A percentile compares a stretch with the other conserved stretches of the same genome.
Conservation (phyloP, 2,888 invertebrate species). For the Vanessa cardui region DNA sequence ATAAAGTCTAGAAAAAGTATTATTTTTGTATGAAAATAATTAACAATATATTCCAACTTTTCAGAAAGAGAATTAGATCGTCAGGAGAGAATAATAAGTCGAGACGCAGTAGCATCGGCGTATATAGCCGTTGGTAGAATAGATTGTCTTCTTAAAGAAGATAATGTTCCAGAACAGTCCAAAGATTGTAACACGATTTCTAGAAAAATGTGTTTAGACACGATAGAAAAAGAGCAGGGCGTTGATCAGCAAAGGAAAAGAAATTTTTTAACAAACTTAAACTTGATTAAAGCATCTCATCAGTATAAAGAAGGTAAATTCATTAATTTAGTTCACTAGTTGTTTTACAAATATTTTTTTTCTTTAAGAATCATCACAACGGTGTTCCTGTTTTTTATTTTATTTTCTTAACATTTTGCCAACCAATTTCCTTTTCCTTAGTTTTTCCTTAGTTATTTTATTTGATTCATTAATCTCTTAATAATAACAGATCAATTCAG, state of each 20-base stretch:
- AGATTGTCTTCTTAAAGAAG: conserved; percentile 60
- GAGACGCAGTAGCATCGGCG: conserved; percentile 80
- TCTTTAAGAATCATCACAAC: background rate
- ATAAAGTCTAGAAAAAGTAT: background rate
- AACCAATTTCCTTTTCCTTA: conserved; percentile 77
- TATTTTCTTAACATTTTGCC: conserved; percentile 78
- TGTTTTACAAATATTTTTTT: background rate
- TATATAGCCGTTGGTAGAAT: conserved; percentile 67
- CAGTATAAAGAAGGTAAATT: conserved; percentile 83
- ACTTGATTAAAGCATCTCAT: conserved; percentile 79
- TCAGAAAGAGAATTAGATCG: conserved; percentile 82
- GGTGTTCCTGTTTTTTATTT: background rate
- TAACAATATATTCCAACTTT: conserved; percentile 23
- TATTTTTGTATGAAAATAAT: background rate
- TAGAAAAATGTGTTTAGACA: conserved; percentile 16
- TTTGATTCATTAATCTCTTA: too few relatives aligned
- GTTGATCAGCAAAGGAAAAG: conserved; percentile 74
- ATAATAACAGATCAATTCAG: too few relatives aligned
- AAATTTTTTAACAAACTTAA: conserved; percentile 83
- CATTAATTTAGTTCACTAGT: background rate
- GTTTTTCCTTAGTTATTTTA: conserved; percentile 46
- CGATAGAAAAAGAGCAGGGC: conserved; percentile 43
- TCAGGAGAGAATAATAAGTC: conserved; percentile 80
- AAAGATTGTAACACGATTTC: conserved; percentile 9
- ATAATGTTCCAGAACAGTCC: conserved; percentile 44